Conservation (phyloP, 2,888 invertebrate genomes). For the Tachystola acroxantha region DNA sequence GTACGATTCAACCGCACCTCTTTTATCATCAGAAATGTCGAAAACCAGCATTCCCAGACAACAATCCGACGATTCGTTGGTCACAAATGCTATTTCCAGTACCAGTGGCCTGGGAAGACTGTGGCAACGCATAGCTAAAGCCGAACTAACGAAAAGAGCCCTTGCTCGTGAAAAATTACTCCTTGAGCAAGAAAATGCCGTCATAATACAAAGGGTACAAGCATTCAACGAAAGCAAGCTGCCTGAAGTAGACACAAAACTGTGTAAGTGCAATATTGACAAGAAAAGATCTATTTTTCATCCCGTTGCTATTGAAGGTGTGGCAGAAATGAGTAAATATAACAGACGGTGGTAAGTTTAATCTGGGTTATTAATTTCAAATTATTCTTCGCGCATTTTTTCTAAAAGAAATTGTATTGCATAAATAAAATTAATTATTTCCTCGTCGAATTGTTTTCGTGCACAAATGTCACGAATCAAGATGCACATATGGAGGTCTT, state of each 20-base stretch:
- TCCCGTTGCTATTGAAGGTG: conserved; percentile 49
- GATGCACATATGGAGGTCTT: conserved; percentile 20
- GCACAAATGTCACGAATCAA: conserved; percentile 22
- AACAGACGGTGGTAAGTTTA: neutral
- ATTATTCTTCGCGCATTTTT: too few species aligned
- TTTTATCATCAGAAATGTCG: conserved; percentile 31
- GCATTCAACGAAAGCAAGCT: conserved; percentile 26
- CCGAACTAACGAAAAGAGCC: conserved; percentile 54
- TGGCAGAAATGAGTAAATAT: conserved; percentile 41
- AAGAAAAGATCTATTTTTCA: conserved; percentile 18
- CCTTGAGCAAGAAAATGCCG: conserved; percentile 49
- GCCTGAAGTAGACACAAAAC: conserved; percentile 17
- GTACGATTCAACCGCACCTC: conserved; percentile 41
- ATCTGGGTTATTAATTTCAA: neutral
- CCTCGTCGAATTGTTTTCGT: conserved; percentile 18
- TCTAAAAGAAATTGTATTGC: too few species aligned
- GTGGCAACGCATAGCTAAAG: conserved; percentile 63
- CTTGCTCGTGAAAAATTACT: conserved; percentile 52
- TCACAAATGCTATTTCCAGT: conserved; percentile 38
- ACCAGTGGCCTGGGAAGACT: conserved; percentile 54
- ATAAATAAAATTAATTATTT: conserved; percentile 14
- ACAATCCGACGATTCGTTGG: conserved; percentile 47
- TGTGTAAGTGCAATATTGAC: conserved; percentile 37
- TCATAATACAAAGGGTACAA: conserved; percentile 35
- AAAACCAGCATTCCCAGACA: conserved; percentile 31